A percentile compares a stretch with the other conserved stretches of the same genome.
Conservation (phyloP, 2,797 vertebrate species). For the Falco concolor region DNA sequence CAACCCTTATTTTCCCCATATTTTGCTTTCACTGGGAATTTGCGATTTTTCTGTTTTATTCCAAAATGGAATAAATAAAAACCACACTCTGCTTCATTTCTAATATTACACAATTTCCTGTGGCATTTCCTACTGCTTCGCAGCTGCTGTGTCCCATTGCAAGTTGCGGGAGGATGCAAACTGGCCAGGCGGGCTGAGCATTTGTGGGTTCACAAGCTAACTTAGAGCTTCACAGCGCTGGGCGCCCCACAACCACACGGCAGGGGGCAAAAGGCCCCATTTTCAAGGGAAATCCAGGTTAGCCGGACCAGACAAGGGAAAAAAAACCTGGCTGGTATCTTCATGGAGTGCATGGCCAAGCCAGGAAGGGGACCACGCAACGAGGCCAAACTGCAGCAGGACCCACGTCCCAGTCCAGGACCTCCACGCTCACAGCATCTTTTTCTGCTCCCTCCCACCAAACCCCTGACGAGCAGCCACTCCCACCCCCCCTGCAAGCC, state of each 20-base stretch:
- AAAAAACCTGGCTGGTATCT: rapidly evolving
- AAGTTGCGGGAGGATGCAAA: neutral
- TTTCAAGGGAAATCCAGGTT: neutral
- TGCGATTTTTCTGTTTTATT: neutral
- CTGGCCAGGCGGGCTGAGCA: rapidly evolving
- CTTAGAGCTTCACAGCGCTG: neutral
- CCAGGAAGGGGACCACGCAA: neutral
- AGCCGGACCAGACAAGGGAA: too few relatives aligned
- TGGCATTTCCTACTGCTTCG: neutral
- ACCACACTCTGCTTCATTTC: rapidly evolving
- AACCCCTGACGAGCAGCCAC: rapidly evolving
- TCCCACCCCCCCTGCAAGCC: neutral
- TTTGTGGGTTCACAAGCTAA: neutral
- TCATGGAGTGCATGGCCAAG: rapidly evolving
- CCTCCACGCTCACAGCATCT: neutral
- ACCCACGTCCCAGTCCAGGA: neutral
- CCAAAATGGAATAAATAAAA: neutral
- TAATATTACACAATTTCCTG: neutral
- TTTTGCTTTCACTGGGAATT: neutral
- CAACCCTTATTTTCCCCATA: neutral
- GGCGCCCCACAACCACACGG: neutral
- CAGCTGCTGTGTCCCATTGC: neutral
- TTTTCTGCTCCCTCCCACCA: neutral
- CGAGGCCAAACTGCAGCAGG: rapidly evolving
- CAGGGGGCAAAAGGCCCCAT: rapidly evolving